Conservation (phyloP, 2,113 vertebrate genomes). For the Rhinolophus ferrumequinum region DNA sequence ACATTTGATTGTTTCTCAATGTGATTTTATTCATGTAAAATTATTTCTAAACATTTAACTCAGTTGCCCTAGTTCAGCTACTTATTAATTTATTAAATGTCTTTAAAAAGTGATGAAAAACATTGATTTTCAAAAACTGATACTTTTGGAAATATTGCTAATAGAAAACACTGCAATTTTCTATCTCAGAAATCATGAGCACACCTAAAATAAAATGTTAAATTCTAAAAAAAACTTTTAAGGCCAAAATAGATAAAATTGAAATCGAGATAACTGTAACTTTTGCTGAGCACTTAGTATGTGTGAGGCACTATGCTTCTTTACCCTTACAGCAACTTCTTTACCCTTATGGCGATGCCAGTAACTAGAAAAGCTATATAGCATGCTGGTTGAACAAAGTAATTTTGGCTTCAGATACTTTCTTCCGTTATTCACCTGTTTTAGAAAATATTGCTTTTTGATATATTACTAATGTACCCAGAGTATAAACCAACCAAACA, state of each 20-base stretch:
- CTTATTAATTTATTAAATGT: slow-evolving; percentile 7
- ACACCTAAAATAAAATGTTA: not conserved
- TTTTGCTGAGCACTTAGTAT: not conserved
- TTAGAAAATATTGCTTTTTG: not conserved
- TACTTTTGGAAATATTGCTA: not conserved
- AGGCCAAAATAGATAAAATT: not conserved
- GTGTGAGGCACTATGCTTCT: not conserved
- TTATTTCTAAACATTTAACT: slow-evolving; percentile 27
- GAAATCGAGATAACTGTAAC: not conserved
- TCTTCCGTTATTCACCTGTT: not conserved
- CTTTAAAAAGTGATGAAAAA: not conserved
- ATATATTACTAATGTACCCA: not conserved
- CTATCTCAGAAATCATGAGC: not conserved
- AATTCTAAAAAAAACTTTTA: not conserved
- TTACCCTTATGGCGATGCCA: not conserved
- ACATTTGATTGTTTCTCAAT: not conserved
- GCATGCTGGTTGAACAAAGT: not conserved
- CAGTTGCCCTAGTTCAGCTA: not conserved
- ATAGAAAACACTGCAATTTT: not conserved
- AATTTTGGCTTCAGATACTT: not conserved
- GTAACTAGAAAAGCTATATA: not conserved
- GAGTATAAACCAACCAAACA: not conserved
- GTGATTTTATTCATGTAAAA: not conserved
- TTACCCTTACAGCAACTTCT: not conserved
- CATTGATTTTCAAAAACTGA: not conserved